A percentile compares a stretch with the other conserved stretches of the same genome.
Evolutionary conservation across 2,113 vertebrate genomes (phyloP).

Genomic region (Scophthalmus maximus): DNA sequence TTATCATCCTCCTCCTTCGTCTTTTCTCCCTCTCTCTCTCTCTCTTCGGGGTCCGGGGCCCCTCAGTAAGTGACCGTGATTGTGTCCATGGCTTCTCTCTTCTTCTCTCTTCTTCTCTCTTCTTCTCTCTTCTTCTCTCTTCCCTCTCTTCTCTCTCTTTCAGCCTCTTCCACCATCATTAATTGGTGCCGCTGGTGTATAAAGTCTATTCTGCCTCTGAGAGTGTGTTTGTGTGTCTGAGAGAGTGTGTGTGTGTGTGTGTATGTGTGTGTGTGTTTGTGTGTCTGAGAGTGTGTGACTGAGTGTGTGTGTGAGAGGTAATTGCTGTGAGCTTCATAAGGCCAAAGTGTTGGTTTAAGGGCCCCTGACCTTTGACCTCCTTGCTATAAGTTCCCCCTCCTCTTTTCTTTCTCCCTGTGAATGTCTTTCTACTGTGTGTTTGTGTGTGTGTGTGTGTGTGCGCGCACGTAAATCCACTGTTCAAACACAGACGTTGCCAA

Average conservation of each 20-base stretch:
- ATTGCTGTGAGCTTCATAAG: conserved; percentile 79
- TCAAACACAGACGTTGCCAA: no score
- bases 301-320: conserved; percentile 64
- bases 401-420: conserved; percentile 31
- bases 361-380: conserved; percentile 75
- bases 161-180: conserved; percentile 66
- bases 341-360: conserved; percentile 80
- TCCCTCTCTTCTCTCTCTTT: conserved; percentile 58
- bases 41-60: conserved; percentile 51
- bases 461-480: no score
- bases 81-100: conserved; percentile 24
- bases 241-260: conserved; percentile 1
- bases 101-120: conserved; percentile 59
- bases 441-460: no score
- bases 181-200: conserved; percentile 79
- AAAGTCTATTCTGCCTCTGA: conserved; percentile 36
- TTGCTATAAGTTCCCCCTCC: conserved; percentile 59
- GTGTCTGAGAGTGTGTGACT: conserved; percentile 16
- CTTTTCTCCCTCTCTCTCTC: conserved; percentile 31
- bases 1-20: conserved; percentile 22
- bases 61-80: not conserved
- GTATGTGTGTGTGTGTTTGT: not conserved
- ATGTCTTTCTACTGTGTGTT: conserved; percentile 54
- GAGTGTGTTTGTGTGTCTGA: conserved; percentile 17
- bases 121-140: conserved; percentile 60